Percentiles rank a stretch among this genome's conserved stretches.
These are phyloP conservation scores for Psilopogon haemacephalus DNA, from an alignment of 2,113 vertebrate species.

Conservation along the genomic window DNA sequence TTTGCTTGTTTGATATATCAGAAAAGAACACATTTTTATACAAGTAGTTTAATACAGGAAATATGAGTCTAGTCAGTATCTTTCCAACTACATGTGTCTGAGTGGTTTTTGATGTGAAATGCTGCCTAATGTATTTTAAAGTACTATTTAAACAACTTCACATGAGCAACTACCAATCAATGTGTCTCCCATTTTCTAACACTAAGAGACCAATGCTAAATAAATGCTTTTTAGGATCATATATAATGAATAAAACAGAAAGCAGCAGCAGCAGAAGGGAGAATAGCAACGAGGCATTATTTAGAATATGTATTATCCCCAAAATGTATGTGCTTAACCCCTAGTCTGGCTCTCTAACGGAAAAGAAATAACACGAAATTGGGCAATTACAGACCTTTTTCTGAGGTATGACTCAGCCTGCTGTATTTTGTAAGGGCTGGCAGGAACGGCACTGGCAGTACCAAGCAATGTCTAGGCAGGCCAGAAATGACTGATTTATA, in stretches of 20 bases:
- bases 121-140: constrained; percentile 63
- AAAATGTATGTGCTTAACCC: not conserved
- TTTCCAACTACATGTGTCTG: constrained; percentile 59
- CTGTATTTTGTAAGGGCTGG: constrained; percentile 47
- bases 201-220: not conserved
- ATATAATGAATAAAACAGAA: constrained; percentile 15
- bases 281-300: not conserved
- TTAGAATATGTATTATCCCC: not conserved
- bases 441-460: not conserved
- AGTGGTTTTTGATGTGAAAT: constrained; percentile 63
- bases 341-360: not conserved
- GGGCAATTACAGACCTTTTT: constrained; percentile 22
- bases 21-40: constrained; percentile 63
- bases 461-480: not conserved
- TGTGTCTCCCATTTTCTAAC: constrained; percentile 16
- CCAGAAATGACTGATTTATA: constrained; percentile 19
- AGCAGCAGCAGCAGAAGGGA: not conserved
- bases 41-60: constrained; percentile 74
- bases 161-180: constrained; percentile 23
- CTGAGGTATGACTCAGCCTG: constrained; percentile 33
- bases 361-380: constrained; percentile 35
- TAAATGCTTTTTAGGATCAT: constrained; percentile 22
- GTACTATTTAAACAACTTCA: constrained; percentile 61
- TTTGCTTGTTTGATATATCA: constrained; percentile 73
- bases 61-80: constrained; percentile 70